These are phyloP conservation scores for Leucophenga varia DNA, from an alignment of 1,140 invertebrate genomes.

Conservation along the genomic window DNA sequence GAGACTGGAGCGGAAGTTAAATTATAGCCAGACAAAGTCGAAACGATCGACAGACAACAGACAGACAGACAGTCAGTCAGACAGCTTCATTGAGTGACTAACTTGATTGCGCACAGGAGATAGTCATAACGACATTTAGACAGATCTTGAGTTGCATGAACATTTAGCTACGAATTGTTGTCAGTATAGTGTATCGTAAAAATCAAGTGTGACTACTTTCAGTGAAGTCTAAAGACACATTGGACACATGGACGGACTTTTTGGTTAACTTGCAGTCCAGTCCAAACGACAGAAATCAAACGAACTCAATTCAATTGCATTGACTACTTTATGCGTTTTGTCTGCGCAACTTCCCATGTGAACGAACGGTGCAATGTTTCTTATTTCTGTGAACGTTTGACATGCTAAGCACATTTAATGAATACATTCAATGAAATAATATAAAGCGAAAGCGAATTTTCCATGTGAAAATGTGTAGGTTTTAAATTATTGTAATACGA, in stretches of 20 bases:
- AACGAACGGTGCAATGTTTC: no score
- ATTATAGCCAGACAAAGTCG: slow-evolving; percentile 28
- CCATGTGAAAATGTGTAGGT: no score
- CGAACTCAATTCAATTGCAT: no score
- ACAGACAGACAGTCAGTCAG: slow-evolving; percentile 6
- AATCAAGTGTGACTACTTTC: slow-evolving; percentile 49
- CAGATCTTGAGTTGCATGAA: slow-evolving; percentile 15
- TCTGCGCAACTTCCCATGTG: slow-evolving; percentile 41
- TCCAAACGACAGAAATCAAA: no score
- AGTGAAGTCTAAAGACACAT: no score
- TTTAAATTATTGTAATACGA: no score
- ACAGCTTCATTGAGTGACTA: slow-evolving; percentile 12
- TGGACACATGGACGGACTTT: slow-evolving; percentile 28
- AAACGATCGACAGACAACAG: slow-evolving; percentile 11
- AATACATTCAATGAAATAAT: no score
- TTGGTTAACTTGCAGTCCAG: slow-evolving; percentile 7
- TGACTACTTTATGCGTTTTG: not conserved
- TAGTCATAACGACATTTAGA: no score
- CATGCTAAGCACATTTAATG: no score
- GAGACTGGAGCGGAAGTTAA: slow-evolving; percentile 39
- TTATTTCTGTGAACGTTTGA: no score
- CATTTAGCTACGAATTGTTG: not conserved
- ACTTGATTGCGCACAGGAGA: no score
- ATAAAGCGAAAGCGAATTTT: no score
- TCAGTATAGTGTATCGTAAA: slow-evolving; percentile 17